Conservation (phyloP, 2,888 invertebrate species). For the Biston stratarius region DNA sequence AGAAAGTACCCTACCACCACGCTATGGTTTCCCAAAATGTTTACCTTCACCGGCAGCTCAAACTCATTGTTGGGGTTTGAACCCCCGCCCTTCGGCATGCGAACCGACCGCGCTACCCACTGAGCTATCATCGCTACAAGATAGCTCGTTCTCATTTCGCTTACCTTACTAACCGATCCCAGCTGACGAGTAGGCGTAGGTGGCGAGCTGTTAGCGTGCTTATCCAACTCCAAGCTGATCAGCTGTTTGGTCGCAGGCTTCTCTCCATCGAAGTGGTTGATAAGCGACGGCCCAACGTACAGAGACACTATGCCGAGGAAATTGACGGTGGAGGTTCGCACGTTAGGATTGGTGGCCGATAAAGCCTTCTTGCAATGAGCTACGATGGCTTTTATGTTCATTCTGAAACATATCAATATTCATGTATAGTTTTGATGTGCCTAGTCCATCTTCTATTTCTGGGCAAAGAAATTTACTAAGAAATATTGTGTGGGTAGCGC, state of each 20-base stretch:
- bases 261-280: slow-evolving; percentile 94
- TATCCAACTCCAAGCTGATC: slow-evolving; percentile 94
- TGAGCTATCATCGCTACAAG: background rate
- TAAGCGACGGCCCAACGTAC: slow-evolving; percentile 91
- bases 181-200: slow-evolving; percentile 91
- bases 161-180: slow-evolving; percentile 76
- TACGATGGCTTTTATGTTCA: slow-evolving; percentile 91
- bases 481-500: too few species aligned
- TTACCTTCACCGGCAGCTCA: too few species aligned
- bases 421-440: too few species aligned
- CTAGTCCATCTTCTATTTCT: too few species aligned
- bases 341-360: slow-evolving; percentile 93
- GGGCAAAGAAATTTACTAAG: too few species aligned
- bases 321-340: slow-evolving; percentile 91
- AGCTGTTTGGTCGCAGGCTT: slow-evolving; percentile 94
- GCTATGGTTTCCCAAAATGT: too few species aligned
- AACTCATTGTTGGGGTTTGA: too few species aligned
- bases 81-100: too few species aligned
- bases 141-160: slow-evolving; percentile 5
- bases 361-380: slow-evolving; percentile 94
- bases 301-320: slow-evolving; percentile 92
- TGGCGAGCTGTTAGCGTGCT: slow-evolving; percentile 91
- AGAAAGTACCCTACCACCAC: too few species aligned
- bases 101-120: too few species aligned
- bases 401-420: slow-evolving; percentile 59